phyloP scores from a whole-genome alignment of 2,888 invertebrate genomes.

The Stenodema calcarata region DNA sequence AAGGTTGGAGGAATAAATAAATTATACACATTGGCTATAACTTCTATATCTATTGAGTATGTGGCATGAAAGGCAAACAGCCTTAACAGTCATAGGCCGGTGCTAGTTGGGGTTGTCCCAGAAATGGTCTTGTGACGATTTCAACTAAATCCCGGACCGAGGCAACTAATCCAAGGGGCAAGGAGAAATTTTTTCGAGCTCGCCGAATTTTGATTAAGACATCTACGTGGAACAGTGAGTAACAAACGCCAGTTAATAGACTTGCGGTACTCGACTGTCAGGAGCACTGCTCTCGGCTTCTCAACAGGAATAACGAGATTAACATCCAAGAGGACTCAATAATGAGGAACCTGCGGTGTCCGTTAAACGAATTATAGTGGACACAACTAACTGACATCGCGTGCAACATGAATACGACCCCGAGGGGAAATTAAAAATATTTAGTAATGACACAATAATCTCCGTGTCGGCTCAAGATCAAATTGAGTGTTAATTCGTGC shows the following conservation, averaged over 20 bases:
- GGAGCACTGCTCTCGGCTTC: neutral
- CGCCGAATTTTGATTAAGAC: neutral
- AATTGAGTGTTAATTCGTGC: neutral
- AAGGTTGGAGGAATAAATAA: too few relatives aligned
- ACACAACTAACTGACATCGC: neutral
- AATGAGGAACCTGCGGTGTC: neutral
- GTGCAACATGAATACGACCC: neutral
- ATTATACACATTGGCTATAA: too few relatives aligned
- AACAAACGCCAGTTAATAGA: neutral
- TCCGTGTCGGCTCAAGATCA: neutral
- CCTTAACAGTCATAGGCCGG: too few relatives aligned
- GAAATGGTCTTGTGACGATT: too few relatives aligned
- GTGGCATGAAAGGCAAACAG: too few relatives aligned
- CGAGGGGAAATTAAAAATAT: neutral
- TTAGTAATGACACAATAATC: neutral
- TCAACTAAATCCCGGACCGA: too few relatives aligned
- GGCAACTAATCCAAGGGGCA: too few relatives aligned
- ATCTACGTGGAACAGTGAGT: neutral
- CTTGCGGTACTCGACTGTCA: neutral
- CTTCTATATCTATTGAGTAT: too few relatives aligned
- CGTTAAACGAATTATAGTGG: neutral
- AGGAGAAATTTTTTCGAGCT: neutral
- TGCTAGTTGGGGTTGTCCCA: too few relatives aligned
- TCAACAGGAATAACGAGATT: neutral
- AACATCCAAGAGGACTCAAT: neutral